phyloP scores from a whole-genome alignment of 2,797 vertebrate genomes.

The Mormyrus hasselquistii region DNA sequence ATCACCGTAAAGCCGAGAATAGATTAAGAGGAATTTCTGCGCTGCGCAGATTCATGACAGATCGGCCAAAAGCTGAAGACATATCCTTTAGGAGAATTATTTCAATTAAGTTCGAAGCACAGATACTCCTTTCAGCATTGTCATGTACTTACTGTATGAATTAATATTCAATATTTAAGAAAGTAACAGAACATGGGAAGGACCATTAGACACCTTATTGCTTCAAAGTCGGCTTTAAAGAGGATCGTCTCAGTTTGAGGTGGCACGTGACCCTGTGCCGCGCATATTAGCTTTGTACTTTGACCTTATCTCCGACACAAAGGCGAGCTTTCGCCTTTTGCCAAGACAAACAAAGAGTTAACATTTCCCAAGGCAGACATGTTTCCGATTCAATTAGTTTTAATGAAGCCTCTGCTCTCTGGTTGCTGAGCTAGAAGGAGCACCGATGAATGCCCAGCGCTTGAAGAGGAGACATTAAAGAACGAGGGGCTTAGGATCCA shows the following conservation, averaged over 20 bases:
- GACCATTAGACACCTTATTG: not conserved
- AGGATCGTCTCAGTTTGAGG: not conserved
- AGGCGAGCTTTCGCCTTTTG: constrained; percentile 59
- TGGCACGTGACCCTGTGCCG: constrained; percentile 50
- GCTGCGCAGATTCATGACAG: not conserved
- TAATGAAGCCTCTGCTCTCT: constrained; percentile 98
- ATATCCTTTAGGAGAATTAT: not conserved
- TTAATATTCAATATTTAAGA: constrained; percentile 12
- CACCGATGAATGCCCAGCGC: constrained; percentile 91
- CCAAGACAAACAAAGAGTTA: constrained; percentile 85
- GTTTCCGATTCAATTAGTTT: constrained; percentile 99
- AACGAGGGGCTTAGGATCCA: constrained; percentile 63
- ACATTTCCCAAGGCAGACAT: constrained; percentile 95
- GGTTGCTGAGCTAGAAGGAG: constrained; percentile 97
- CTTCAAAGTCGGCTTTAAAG: not conserved
- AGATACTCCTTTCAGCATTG: not conserved
- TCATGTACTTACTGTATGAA: not conserved
- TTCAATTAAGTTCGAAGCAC: not conserved
- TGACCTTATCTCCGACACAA: constrained; percentile 71
- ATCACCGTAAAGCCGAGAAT: not conserved
- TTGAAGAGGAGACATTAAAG: constrained; percentile 89
- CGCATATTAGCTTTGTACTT: constrained; percentile 55
- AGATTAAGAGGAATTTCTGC: not conserved
- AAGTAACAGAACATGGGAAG: not conserved
- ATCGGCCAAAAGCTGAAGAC: not conserved